Base-by-base conservation (phyloP, 53 echinoderm and acorn worm species). In the Paracentrotus lividus region DNA sequence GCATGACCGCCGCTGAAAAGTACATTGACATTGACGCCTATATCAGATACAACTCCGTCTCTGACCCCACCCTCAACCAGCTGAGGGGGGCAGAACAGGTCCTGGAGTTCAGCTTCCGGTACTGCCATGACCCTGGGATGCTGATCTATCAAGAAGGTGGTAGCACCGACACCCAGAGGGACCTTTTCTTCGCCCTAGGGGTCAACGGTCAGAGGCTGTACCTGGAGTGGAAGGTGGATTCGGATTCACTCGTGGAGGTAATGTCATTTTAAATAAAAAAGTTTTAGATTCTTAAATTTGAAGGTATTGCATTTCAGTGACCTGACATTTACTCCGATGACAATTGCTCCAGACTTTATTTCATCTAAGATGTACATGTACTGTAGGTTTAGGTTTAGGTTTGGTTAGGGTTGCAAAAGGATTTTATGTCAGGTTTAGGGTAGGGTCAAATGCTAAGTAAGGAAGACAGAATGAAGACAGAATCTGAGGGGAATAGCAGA, bases 81-180 rank as follows among this genome's bases (percentile, higher is more conserved):
- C 95, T 99, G 44, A 81, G 95, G 44, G 99, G 96, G 21, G 97
- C 99, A 1, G 97, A 97, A 77, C 60, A 93, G 33, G 94, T 95
- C 12, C 88, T 99, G 40, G 99, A 99, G 86, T 97, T 99, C 67
- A 96, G 96, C 66, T 99, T 99, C 93, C 96, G 96, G 65, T 99
- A 96, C 91, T 99, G 99, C 91, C 96, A 97, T 42, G 96, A 97
- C 94, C 95, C 96, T 31, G 99, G 99, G 31, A 99, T 99, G 97
- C 95, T 99, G 65, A 69, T 99, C 12, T 99, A 99, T 93, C 99
- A 99, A 85, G 96, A 97, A 49, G 99, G 99, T 20, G 97, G 96
- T n/a, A 33, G 64, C 34, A 93, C 94, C 47, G 90, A 88, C 0
- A 93, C 78, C 2, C 88, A 96, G 61, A 95, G 94, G 90, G 96